Evolutionary conservation across 2,797 vertebrate genomes (phyloP), one percentile per base, ranked within the genome.

Genomic region (Mus caroli): DNA sequence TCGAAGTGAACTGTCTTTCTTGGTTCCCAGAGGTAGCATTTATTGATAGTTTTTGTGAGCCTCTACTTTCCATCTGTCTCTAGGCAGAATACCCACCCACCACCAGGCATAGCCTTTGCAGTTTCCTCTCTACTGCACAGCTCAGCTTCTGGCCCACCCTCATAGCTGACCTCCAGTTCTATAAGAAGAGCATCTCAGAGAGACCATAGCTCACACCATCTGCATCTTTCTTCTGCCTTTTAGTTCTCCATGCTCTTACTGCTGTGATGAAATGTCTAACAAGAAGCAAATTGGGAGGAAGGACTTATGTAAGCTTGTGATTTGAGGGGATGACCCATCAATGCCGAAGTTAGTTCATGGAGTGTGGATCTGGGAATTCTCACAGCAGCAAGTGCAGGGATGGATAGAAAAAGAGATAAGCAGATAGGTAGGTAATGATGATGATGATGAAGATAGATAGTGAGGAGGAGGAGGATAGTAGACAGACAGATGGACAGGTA

Each of bases 91-190:
- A 62, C 73, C 20, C 50, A 26, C 87, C 12, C 22, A 50, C 40
- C 52, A 31, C 79, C 6, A 2, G 6, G 22, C 3, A 9, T 76
- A 90, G 54, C 73, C 28, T 75, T 88, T 83, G 64, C 56, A 69
- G 37, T 54, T 64, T 12, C 46, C 26, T 90, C 71, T 91, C 11
- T 56, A 20, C 37, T 78, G 75, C 14, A 46, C 11, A 71, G 54
- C 90, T 94, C 37, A 34, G 64, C 92, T 15, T 76, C 34, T 94
- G 62, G 71, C 78, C 46, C 11, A 54, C 34, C n/a, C n/a, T 88
- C 37, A 86, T n/a, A 69, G 24, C 8, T 62, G 22, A 8, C 54
- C 26, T 52, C 73, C 34, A 4, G 0, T 13, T 80, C n/a, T 77
- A 7, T 15, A 54, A 19, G 26, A 82, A 56, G 37, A 14, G 56